Conservation (phyloP, 2,888 invertebrate species). For the Caenorhabditis angaria region DNA sequence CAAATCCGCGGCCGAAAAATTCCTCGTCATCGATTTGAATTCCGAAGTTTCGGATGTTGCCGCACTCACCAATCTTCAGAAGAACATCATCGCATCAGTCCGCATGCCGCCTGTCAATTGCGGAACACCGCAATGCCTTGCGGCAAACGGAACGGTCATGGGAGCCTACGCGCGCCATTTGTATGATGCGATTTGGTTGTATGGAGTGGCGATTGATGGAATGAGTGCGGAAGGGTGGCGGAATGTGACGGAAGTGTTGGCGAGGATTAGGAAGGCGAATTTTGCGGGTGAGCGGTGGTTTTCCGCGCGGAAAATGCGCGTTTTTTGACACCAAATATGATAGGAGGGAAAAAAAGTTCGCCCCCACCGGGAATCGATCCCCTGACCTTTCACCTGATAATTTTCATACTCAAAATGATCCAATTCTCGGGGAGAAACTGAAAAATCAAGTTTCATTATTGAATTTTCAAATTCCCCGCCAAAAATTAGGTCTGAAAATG, state of each 20-base stretch:
- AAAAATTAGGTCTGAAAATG: too few relatives aligned
- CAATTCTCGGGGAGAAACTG: too few relatives aligned
- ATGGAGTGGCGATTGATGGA: conserved; percentile 37
- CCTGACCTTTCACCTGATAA: too few relatives aligned
- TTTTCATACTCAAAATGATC: too few relatives aligned
- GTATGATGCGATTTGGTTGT: conserved; percentile 60
- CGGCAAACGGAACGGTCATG: conserved; percentile 21
- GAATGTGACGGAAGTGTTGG: conserved; percentile 15
- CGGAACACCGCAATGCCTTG: conserved; percentile 15
- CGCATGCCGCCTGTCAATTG: conserved; percentile 28
- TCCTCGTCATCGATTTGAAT: conserved; percentile 19
- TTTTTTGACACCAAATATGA: too few relatives aligned
- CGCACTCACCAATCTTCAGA: conserved; percentile 12
- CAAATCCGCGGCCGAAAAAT: background rate
- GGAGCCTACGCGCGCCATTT: conserved; percentile 52
- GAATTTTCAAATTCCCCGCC: too few relatives aligned
- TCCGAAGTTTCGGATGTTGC: conserved; percentile 28
- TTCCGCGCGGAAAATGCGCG: too few relatives aligned
- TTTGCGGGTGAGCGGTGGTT: too few relatives aligned
- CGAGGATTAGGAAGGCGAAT: too few relatives aligned
- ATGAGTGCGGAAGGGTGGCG: background rate
- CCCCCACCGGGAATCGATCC: too few relatives aligned
- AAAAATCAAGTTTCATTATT: too few relatives aligned
- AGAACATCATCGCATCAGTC: conserved; percentile 15
- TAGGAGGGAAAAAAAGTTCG: too few relatives aligned